A percentile compares a stretch with the other conserved stretches of the same genome.
phyloP scores from a whole-genome alignment of 2,888 invertebrate species.

The Drosophila recens region DNA sequence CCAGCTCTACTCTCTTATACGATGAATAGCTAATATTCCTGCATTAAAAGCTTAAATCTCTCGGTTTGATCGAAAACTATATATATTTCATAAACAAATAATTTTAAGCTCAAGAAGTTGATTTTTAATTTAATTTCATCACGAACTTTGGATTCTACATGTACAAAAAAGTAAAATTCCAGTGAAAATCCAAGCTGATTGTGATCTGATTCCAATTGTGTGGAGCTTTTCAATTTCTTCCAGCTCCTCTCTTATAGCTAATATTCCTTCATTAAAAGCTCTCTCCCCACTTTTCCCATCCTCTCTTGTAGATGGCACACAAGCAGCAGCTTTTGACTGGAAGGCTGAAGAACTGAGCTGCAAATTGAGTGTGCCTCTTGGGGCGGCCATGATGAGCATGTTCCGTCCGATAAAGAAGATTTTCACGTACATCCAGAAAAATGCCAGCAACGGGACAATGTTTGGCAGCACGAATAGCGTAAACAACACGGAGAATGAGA shows the following conservation, averaged over 20 bases:
- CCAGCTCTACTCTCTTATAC: neutral
- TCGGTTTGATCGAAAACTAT: no score
- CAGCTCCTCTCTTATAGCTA: neutral
- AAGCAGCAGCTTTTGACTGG: slow-evolving; percentile 25
- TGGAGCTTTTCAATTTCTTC: neutral
- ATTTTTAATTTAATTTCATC: neutral
- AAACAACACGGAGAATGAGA: slow-evolving; percentile 7
- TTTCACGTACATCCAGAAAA: slow-evolving; percentile 85
- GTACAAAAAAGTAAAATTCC: neutral
- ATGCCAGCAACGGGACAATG: slow-evolving; percentile 82
- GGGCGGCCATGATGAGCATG: slow-evolving; percentile 74
- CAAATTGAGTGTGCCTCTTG: slow-evolving; percentile 17
- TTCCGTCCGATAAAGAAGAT: slow-evolving; percentile 85
- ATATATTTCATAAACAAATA: no score
- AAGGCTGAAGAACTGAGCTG: slow-evolving; percentile 30
- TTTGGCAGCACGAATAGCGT: slow-evolving; percentile 75
- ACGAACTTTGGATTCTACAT: neutral
- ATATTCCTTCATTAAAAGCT: neutral
- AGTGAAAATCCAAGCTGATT: neutral
- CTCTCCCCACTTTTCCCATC: neutral
- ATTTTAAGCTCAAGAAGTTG: neutral
- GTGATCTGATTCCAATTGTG: neutral
- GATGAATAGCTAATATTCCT: neutral
- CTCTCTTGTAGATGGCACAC: slow-evolving; percentile 34
- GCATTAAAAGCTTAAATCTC: no score